phyloP scores from a whole-genome alignment of 2,888 invertebrate species.

The Nemotelus nigrinus region DNA sequence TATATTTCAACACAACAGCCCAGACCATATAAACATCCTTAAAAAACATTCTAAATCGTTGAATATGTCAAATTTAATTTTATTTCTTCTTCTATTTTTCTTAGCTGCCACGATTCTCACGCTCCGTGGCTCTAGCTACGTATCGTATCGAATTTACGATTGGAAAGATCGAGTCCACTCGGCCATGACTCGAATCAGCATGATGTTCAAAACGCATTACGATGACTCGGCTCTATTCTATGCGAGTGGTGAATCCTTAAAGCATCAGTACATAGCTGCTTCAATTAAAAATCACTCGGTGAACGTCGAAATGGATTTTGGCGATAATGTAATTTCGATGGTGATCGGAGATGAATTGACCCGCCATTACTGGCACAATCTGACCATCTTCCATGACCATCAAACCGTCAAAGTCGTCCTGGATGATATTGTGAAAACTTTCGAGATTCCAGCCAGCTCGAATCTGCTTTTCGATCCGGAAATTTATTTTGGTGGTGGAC shows the following conservation, averaged over 20 bases:
- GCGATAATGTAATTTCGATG: slow-evolving; percentile 78
- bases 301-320: slow-evolving; percentile 88
- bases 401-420: slow-evolving; percentile 78
- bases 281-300: slow-evolving; percentile 85
- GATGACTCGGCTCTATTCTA: slow-evolving; percentile 93
- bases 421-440: slow-evolving; percentile 75
- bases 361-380: slow-evolving; percentile 86
- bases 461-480: slow-evolving; percentile 92
- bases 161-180: slow-evolving; percentile 93
- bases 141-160: slow-evolving; percentile 91
- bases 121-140: slow-evolving; percentile 88
- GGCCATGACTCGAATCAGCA: slow-evolving; percentile 84
- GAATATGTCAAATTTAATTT: too few relatives aligned
- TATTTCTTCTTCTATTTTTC: slow-evolving; percentile 52
- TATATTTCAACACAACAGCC: too few relatives aligned
- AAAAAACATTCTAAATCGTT: too few relatives aligned
- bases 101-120: slow-evolving; percentile 88
- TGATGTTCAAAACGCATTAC: slow-evolving; percentile 89
- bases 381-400: slow-evolving; percentile 85
- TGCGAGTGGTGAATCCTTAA: slow-evolving; percentile 86
- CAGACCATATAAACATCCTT: too few relatives aligned
- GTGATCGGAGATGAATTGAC: slow-evolving; percentile 76
- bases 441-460: slow-evolving; percentile 72
- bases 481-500: slow-evolving; percentile 91
- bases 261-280: slow-evolving; percentile 89